Evolutionary conservation across 1,140 invertebrate species (phyloP), one percentile per base, ranked within the genome.

Genomic region (Diprion similis): DNA sequence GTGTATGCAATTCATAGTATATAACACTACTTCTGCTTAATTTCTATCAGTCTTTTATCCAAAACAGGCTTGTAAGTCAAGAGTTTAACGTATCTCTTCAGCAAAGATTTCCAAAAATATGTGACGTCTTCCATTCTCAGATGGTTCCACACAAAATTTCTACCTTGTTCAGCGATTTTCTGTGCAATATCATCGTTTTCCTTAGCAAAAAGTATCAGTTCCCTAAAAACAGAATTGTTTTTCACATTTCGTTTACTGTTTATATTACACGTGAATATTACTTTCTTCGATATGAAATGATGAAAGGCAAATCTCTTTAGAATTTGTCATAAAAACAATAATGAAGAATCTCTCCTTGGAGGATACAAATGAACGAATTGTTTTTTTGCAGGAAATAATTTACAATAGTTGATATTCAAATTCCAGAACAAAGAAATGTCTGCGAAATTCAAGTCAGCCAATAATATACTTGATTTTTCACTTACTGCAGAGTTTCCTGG

Each of bases 31-130:
- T 72, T 77, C 46, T 73, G 71, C 77, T 84, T 77, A 65, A 92
- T 87, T 80, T 87, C 84, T 71, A 91, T 90, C 2, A 94, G 83
- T 82, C 88, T 80, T 65, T 86, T 75, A 80, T 94, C 91, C 75
- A 89, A 86, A 47, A 83, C 81, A 45, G 93, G 89, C 74, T 92
- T 87, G 83, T 93, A 98, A 68, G 90, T 93, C 0, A 97, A 78
- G 15, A 98, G 86, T 83, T 94, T 94, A 0, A 91, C 86, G 89
- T 98, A 99, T 80, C 89, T 89, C 75, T 90, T 91, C 0, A 99
- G 84, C 37, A 99, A 87, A 76, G 91, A 93, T 79, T 90, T 91
- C 97, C 97, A 99, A 85, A 97, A 99, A 81, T 95, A 96, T 75
- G 89, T 89, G 3, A 99, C 88, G 88, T 98, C 94, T 72, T 93